Evolutionary conservation across 2,113 vertebrate species (phyloP).

Genomic region (Gobio gobio): DNA sequence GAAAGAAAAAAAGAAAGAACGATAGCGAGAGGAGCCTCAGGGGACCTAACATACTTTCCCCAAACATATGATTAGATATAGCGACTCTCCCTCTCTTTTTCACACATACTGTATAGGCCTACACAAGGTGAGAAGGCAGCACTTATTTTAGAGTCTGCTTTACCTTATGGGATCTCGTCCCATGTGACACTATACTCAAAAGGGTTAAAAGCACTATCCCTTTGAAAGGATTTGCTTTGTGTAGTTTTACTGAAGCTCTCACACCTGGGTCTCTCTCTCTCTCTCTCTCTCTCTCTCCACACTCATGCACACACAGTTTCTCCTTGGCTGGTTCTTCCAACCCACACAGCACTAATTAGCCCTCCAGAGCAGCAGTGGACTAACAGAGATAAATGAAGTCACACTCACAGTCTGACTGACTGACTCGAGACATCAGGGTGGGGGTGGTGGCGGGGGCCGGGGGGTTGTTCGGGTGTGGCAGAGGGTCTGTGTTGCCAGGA

Average conservation of each 20-base stretch:
- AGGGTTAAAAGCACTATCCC: background rate
- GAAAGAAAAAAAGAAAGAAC: constrained; percentile 60
- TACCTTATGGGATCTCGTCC: background rate
- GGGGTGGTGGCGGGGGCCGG: background rate
- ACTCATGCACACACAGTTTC: background rate
- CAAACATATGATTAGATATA: constrained; percentile 44
- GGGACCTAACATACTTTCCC: constrained; percentile 57
- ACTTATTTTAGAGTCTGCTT: constrained; percentile 1
- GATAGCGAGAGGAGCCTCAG: constrained; percentile 18
- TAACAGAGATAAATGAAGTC: constrained; percentile 41
- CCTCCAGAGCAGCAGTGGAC: constrained; percentile 30
- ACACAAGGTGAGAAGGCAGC: background rate
- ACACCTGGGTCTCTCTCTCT: constrained; percentile 32
- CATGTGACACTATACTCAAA: background rate
- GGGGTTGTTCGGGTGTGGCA: constrained; percentile 42
- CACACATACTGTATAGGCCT: background rate
- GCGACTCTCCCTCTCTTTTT: background rate
- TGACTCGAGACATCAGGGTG: constrained; percentile 15
- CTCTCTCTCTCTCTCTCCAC: background rate
- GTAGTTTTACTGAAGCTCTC: constrained; percentile 12
- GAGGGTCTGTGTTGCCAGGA: constrained; percentile 34
- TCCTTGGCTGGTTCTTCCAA: constrained; percentile 26
- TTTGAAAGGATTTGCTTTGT: constrained; percentile 26
- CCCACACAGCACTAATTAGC: constrained; percentile 45
- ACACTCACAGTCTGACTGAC: constrained; percentile 21